Percentiles rank a stretch among this genome's conserved stretches.
phyloP scores from a whole-genome alignment of 2,888 invertebrate genomes.

The Notodonta dromedarius region DNA sequence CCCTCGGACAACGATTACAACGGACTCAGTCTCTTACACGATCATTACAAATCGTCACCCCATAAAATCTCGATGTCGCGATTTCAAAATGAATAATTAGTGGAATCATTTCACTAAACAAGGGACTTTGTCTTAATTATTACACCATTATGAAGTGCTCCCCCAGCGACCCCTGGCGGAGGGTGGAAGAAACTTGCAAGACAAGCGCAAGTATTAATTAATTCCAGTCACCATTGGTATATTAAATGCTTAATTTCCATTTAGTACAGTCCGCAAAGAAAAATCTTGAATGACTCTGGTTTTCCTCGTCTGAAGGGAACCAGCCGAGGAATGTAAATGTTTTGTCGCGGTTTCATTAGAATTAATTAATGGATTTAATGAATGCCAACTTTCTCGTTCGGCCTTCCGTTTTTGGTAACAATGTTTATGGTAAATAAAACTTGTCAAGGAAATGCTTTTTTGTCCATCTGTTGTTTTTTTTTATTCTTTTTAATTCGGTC shows the following conservation, averaged over 20 bases:
- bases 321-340: conserved; percentile 78
- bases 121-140: conserved; percentile 80
- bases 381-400: conserved; percentile 78
- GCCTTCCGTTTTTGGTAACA: conserved; percentile 71
- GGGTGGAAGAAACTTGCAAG: conserved; percentile 70
- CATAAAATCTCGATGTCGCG: conserved; percentile 69
- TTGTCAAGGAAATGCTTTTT: conserved; percentile 81
- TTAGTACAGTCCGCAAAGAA: conserved; percentile 61
- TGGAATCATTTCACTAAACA: conserved; percentile 65
- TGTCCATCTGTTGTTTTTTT: conserved; percentile 70
- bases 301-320: conserved; percentile 67
- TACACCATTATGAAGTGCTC: conserved; percentile 75
- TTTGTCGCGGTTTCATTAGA: conserved; percentile 82
- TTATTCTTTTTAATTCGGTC: conserved; percentile 73
- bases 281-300: conserved; percentile 65
- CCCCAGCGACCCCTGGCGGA: conserved; percentile 66
- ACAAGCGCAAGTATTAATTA: conserved; percentile 78
- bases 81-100: conserved; percentile 76
- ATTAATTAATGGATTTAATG: conserved; percentile 84
- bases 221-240: conserved; percentile 72
- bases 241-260: conserved; percentile 80
- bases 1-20: conserved; percentile 1
- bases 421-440: conserved; percentile 83
- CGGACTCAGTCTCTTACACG: conserved; percentile 16
- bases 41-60: conserved; percentile 67